Evolutionary conservation across 1,140 invertebrate species (phyloP).

Genomic region (Eurosta solidaginis): DNA sequence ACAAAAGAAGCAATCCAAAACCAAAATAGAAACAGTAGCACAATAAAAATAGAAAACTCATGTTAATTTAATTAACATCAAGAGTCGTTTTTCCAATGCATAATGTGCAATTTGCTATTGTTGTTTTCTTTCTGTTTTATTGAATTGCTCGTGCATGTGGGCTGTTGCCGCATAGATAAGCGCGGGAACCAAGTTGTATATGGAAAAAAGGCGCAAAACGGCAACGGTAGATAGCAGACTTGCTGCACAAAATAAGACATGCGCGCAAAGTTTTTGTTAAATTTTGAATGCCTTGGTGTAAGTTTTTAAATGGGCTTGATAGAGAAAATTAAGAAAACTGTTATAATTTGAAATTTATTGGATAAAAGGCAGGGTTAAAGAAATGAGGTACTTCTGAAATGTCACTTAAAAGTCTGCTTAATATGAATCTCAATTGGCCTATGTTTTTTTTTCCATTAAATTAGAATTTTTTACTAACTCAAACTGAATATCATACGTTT

Average conservation of each 20-base stretch:
- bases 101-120: not conserved
- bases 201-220: not conserved
- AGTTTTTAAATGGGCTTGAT: not conserved
- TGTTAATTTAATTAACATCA: slow-evolving; percentile 27
- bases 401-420: no score
- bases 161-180: not conserved
- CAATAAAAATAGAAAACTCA: not conserved
- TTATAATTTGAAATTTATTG: no score
- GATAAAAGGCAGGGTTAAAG: no score
- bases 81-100: not conserved
- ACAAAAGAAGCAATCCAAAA: not conserved
- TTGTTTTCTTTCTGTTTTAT: not conserved
- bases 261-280: not conserved
- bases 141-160: not conserved
- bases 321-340: not conserved
- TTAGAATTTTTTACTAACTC: no score
- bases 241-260: not conserved
- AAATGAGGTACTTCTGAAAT: no score
- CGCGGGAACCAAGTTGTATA: not conserved
- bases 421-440: no score
- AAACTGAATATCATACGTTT: no score
- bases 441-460: no score
- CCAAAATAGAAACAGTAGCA: not conserved
- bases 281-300: not conserved
- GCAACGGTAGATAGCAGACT: not conserved